Base-by-base conservation (phyloP, 2,797 vertebrate genomes). In the Sebastes diploproa region DNA sequence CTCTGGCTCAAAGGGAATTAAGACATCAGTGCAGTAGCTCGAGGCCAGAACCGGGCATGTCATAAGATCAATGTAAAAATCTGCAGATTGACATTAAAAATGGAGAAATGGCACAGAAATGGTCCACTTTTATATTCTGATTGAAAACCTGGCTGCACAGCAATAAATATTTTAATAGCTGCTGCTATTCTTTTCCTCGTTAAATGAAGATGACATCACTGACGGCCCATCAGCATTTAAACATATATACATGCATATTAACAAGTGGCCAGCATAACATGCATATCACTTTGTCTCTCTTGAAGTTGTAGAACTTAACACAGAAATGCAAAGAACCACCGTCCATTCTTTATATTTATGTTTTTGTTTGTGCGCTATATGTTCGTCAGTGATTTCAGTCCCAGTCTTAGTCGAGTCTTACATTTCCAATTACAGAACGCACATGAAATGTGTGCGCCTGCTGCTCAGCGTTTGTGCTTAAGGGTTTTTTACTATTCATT, bases 11-110 rank as follows among this genome's bases (percentile, higher is more conserved):
- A 52, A 69, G 69, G 34, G 72, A 78, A 66, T 82, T 34, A 30
- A 82, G 71, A 78, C 75, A 73, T 83, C 69, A 62, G 76, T 62
- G 22, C 42, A 30, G 13, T 12, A 83, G 77, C 80, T 54, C 25
- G 32, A 78, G 52, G 55, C 62, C 32, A 32, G 25, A 70, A 14
- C 16, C 3, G 25, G n/a, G 46, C 42, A 12, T 58, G 52, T 14
- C 67, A 66, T 27, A 65, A 82, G 74, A 81, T 82, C 74, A 69
- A 67, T 82, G 32, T n/a, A 11, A 34, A 71, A 76, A 58, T 46
- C 60, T 58, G n/a, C 50, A 64, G 62, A 34, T 62, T 80, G 36
- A 68, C 34, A 59, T 81, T 80, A 27, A 54, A 83, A 27, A 10
- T 16, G 6, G 60, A 54, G 50, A 58, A 25, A 70, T 4, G 36